Base-by-base conservation (phyloP, 2,113 vertebrate species). In the Dunckerocampus dactyliophorus region DNA sequence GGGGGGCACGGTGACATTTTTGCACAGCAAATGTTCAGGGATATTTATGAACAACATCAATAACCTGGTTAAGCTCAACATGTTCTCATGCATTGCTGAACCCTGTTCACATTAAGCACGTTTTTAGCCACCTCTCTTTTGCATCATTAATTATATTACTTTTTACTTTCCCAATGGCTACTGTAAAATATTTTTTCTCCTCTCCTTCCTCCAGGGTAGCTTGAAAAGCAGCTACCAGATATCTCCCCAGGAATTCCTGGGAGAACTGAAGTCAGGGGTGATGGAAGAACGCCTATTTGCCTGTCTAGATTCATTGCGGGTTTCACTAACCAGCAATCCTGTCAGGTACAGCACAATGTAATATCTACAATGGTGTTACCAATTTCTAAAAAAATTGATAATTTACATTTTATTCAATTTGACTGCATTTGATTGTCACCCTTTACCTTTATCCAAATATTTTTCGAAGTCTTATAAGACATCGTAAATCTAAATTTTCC, bases 241-340 rank as follows among this genome's bases (percentile, higher is more conserved):
- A 78, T 93, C 93, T 77, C 92, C 95, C 14, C 95, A 95, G 69
- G 97, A 98, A 82, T 98, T 99, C 81, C 92, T 98, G 69, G 80
- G 90, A 72, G 96, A 97, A 83, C 86, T 99, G 67, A 98, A 93
- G 89, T 92, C 92, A 51, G 95, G 92, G 34, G 88, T 87, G 74
- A 89, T 87, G 31, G 95, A 97, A 57, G 95, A 97, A 88, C 94
- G 94, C 63, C 91, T 99, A 48, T 88, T 94, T 79, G 90, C 86
- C 55, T 96, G 92, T 82, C 83, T 99, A 58, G 96, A 99, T 78
- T 99, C 97, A 45, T 89, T 98, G 42, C 89, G 95, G 0, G 95
- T 99, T 17, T 98, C 95, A 60, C 90, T 99, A 72, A 97, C 94
- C 81, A 99, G 95, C 88, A 98, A 98, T 79, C 95, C 97, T 79